Percentiles rank a stretch among this genome's conserved stretches.
Conservation (phyloP, 2,888 invertebrate genomes). For the Girardia tigrina region DNA sequence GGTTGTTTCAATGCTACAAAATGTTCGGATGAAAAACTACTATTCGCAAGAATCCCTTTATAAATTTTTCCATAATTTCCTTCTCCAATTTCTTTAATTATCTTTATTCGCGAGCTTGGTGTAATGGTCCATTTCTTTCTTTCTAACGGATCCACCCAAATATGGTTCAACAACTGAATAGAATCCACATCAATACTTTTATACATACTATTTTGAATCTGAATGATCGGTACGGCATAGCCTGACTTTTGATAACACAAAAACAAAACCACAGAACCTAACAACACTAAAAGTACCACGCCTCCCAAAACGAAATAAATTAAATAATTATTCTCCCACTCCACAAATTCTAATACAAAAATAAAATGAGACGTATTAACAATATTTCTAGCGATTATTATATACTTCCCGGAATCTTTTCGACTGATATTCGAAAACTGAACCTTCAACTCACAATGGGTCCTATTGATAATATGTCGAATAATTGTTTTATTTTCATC, state of each 20-base stretch:
- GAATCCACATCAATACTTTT: background rate
- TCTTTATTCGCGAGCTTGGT: background rate
- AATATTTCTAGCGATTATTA: background rate
- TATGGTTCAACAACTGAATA: background rate
- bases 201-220: conserved; percentile 15
- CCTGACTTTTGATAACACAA: background rate
- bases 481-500: too few species aligned
- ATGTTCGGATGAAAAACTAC: background rate
- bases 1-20: background rate
- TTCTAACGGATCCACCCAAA: background rate
- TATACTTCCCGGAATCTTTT: background rate
- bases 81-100: background rate
- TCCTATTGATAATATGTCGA: background rate
- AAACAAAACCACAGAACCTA: background rate
- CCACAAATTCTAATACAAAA: background rate
- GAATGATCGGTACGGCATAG: background rate
- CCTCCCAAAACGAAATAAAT: background rate
- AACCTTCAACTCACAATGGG: background rate
- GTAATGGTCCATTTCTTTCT: background rate
- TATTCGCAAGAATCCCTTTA: background rate
- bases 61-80: conserved; percentile 9
- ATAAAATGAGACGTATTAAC: background rate
- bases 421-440: background rate
- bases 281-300: background rate
- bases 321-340: background rate